phyloP scores from a whole-genome alignment of 2,113 vertebrate species.

The Nothocercus nigrocapillus region DNA sequence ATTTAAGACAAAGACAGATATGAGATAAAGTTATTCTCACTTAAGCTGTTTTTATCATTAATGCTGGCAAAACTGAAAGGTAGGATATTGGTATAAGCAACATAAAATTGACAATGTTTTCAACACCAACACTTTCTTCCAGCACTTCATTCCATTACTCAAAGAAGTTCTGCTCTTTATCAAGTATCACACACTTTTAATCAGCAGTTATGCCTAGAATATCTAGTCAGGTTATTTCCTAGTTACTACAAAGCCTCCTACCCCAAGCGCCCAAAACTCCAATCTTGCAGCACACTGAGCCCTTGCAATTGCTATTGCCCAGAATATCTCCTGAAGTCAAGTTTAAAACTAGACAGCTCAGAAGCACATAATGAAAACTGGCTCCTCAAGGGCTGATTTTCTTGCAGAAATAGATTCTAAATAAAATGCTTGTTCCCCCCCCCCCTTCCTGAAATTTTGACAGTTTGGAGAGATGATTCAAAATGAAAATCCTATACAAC shows the following conservation, averaged over 20 bases:
- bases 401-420: neutral
- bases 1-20: neutral
- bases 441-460: neutral
- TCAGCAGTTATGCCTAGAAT: neutral
- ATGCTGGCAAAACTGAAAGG: neutral
- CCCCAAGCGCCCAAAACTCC: neutral
- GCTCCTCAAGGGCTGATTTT: neutral
- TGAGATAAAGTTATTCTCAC: neutral
- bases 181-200: neutral
- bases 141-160: neutral
- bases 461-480: neutral
- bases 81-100: neutral
- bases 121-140: neutral
- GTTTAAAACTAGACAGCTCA: neutral
- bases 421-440: neutral
- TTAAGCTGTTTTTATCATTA: neutral
- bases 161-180: neutral
- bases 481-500: neutral
- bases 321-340: neutral
- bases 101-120: neutral
- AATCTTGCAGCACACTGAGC: rapidly evolving
- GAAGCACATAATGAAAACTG: neutral
- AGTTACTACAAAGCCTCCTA: neutral
- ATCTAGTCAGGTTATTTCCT: neutral
- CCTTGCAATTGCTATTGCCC: neutral